phyloP scores from a whole-genome alignment of 2,797 vertebrate species.

The Hyperoplus lanceolatus region DNA sequence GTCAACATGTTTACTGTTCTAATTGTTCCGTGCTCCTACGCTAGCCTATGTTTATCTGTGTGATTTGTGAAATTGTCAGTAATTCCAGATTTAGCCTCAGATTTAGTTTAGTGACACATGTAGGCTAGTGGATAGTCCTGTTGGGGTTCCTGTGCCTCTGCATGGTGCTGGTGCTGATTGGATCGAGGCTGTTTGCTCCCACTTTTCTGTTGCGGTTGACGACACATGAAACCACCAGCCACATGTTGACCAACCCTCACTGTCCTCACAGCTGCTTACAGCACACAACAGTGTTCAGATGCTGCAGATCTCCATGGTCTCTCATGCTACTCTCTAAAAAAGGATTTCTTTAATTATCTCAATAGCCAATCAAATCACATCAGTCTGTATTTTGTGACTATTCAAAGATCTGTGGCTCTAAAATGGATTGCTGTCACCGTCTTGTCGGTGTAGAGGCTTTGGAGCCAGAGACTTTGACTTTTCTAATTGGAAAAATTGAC shows the following conservation, averaged over 20 bases:
- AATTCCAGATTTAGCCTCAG: conserved; percentile 16
- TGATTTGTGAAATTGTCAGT: conserved; percentile 3
- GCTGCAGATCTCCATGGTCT: neutral
- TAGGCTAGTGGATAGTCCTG: conserved; percentile 26
- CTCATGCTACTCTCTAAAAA: neutral
- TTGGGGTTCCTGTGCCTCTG: conserved; percentile 89
- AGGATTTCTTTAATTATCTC: neutral
- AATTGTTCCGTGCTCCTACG: conserved; percentile 6
- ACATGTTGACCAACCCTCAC: conserved; percentile 94
- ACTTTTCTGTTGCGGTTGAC: conserved; percentile 99
- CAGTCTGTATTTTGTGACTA: conserved; percentile 46
- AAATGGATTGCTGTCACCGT: conserved; percentile 68
- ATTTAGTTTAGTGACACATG: conserved; percentile 18
- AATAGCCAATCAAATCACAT: conserved; percentile 21
- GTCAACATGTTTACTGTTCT: conserved; percentile 19
- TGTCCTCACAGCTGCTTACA: conserved; percentile 60
- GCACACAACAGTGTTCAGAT: neutral
- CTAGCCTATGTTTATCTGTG: neutral
- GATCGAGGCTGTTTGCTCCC: conserved; percentile 99
- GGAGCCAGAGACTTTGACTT: conserved; percentile 76
- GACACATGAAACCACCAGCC: conserved; percentile 99
- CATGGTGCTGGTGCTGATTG: conserved; percentile 96
- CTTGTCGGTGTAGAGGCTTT: conserved; percentile 80
- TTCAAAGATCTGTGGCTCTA: conserved; percentile 61
- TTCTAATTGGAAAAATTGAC: conserved; percentile 42